These are phyloP conservation scores for Apteryx mantelli DNA, from an alignment of 2,113 vertebrate species.

Conservation along the genomic window DNA sequence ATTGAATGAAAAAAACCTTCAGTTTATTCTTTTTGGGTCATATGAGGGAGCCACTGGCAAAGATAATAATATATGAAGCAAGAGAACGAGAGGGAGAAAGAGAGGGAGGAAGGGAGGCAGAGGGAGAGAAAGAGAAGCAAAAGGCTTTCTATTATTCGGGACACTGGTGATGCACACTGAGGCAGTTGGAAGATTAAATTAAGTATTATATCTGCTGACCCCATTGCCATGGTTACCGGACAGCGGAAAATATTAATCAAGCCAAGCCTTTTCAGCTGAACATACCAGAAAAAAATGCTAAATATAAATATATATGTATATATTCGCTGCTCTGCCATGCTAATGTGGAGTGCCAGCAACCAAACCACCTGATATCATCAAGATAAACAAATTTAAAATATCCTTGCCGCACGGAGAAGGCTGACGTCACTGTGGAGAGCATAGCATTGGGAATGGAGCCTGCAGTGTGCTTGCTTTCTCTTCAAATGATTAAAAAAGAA, in stretches of 20 bases:
- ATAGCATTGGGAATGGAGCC: neutral
- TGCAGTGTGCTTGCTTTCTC: neutral
- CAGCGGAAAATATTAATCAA: conserved; percentile 99
- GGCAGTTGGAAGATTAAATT: conserved; percentile 98
- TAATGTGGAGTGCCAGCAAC: conserved; percentile 57
- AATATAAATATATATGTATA: conserved; percentile 82
- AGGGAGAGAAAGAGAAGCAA: conserved; percentile 52
- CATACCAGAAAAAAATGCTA: conserved; percentile 78
- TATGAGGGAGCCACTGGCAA: conserved; percentile 78
- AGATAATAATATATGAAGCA: conserved; percentile 75
- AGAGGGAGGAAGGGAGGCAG: conserved; percentile 7
- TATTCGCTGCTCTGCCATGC: conserved; percentile 54
- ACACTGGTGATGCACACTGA: conserved; percentile 79
- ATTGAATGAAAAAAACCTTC: conserved; percentile 30
- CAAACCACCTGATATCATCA: conserved; percentile 47
- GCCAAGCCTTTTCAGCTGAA: conserved; percentile 84
- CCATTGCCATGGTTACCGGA: conserved; percentile 99
- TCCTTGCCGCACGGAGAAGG: conserved; percentile 7
- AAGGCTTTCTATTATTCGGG: conserved; percentile 85
- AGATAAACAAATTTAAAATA: conserved; percentile 73
- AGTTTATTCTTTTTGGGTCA: conserved; percentile 77
- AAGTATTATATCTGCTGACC: conserved; percentile 99
- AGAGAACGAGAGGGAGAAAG: conserved; percentile 64
- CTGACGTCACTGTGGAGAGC: conserved; percentile 27
- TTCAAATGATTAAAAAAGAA: neutral